These are phyloP conservation scores for Phalanger gymnotis DNA, from an alignment of 2,797 vertebrate species.

Conservation along the genomic window DNA sequence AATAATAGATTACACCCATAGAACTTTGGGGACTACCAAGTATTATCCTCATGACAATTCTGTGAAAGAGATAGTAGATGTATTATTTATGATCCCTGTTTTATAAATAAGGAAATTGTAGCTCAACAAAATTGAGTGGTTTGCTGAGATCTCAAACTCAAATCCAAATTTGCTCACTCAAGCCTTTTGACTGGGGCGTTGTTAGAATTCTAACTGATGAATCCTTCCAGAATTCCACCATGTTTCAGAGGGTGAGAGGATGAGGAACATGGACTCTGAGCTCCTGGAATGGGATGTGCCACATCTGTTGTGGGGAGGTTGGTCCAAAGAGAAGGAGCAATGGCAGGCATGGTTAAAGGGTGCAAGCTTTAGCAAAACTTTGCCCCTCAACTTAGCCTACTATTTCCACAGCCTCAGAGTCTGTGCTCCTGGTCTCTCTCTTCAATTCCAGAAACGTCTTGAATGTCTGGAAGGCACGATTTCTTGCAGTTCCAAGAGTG, in stretches of 20 bases:
- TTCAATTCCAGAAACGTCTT: neutral
- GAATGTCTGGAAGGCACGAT: neutral
- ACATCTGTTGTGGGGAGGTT: neutral
- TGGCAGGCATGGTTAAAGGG: accelerated
- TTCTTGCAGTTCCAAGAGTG: neutral
- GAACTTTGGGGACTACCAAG: neutral
- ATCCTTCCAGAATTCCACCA: neutral
- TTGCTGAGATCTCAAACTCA: neutral
- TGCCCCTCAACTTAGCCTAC: neutral
- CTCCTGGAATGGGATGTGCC: neutral
- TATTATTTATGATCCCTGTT: neutral
- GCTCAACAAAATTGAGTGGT: neutral
- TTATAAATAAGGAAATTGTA: neutral
- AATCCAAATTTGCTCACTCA: neutral
- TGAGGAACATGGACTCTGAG: too few species aligned
- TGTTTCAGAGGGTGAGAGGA: too few species aligned
- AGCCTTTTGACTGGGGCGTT: neutral
- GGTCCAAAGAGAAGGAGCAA: neutral
- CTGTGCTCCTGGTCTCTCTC: neutral
- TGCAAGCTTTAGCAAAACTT: neutral
- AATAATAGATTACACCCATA: neutral
- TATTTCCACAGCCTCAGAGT: neutral
- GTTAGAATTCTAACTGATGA: neutral
- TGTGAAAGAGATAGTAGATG: neutral
- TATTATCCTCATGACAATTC: neutral